Conservation (phyloP, 2,888 invertebrate species). For the Rhingia rostrata region DNA sequence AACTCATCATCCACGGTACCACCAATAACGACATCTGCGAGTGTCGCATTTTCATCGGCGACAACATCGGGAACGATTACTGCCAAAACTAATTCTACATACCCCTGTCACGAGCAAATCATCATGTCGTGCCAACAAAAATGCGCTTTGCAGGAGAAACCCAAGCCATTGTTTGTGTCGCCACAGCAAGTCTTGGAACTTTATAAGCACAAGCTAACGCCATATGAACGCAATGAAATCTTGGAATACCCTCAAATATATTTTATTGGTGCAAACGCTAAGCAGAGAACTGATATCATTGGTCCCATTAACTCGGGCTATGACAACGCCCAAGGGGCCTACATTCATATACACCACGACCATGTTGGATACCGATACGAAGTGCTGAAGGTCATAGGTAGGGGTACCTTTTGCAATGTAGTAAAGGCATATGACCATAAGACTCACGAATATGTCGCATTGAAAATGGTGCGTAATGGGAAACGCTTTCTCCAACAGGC, state of each 20-base stretch:
- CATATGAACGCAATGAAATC: slow-evolving; percentile 98
- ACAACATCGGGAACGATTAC: slow-evolving; percentile 55
- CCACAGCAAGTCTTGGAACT: slow-evolving; percentile 95
- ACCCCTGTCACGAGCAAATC: slow-evolving; percentile 81
- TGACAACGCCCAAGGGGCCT: slow-evolving; percentile 99
- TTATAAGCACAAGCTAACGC: slow-evolving; percentile 95
- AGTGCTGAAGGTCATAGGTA: slow-evolving; percentile 98
- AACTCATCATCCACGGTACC: slow-evolving; percentile 62
- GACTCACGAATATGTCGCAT: slow-evolving; percentile 95
- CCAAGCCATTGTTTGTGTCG: slow-evolving; percentile 87
- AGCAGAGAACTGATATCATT: slow-evolving; percentile 94
- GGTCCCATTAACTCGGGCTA: slow-evolving; percentile 97
- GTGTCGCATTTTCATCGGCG: slow-evolving; percentile 40
- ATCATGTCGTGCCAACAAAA: slow-evolving; percentile 82
- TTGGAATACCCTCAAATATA: slow-evolving; percentile 92
- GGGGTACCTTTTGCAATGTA: slow-evolving; percentile 99
- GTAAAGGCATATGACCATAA: slow-evolving; percentile 99
- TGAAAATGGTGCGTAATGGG: slow-evolving; percentile 99
- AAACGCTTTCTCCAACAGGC: slow-evolving; percentile 99
- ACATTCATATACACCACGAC: slow-evolving; percentile 98
- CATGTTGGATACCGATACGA: slow-evolving; percentile 97
- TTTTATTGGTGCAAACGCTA: slow-evolving; percentile 97
- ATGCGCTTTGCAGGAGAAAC: slow-evolving; percentile 81
- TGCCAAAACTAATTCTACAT: slow-evolving; percentile 74
- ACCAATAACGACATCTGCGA: slow-evolving; percentile 20